Conservation (phyloP, 2,888 invertebrate species). For the Tinea pellionella region DNA sequence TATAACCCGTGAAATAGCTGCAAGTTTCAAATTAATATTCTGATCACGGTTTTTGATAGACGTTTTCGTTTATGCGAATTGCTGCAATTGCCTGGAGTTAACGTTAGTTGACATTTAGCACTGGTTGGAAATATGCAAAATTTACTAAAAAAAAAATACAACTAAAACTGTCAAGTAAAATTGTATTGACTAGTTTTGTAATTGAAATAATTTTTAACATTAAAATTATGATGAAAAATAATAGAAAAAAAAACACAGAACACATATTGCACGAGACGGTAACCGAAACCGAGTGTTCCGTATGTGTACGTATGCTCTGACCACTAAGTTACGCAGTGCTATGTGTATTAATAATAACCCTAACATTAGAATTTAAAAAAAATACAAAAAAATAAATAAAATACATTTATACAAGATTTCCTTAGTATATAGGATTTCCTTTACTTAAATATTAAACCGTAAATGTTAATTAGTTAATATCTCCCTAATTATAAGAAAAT, state of each 20-base stretch:
- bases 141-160: neutral
- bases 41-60: neutral
- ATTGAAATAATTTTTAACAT: too few species aligned
- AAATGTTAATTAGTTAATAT: neutral
- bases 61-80: neutral
- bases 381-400: too few species aligned
- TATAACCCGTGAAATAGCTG: neutral
- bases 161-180: neutral
- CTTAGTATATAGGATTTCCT: neutral
- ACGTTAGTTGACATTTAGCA: neutral
- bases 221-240: too few species aligned
- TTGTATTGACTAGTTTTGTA: too few species aligned
- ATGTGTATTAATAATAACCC: too few species aligned
- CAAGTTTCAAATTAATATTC: neutral
- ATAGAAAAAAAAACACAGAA: too few species aligned
- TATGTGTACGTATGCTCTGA: too few species aligned
- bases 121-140: neutral
- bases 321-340: too few species aligned
- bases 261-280: too few species aligned
- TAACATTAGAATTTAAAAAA: too few species aligned
- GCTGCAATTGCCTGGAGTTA: neutral
- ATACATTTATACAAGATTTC: too few species aligned
- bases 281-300: too few species aligned
- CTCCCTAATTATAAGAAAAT: constrained; percentile 8
- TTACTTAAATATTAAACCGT: neutral